Evolutionary conservation across 2,888 invertebrate genomes (phyloP).

Genomic region (Protula sp.): DNA sequence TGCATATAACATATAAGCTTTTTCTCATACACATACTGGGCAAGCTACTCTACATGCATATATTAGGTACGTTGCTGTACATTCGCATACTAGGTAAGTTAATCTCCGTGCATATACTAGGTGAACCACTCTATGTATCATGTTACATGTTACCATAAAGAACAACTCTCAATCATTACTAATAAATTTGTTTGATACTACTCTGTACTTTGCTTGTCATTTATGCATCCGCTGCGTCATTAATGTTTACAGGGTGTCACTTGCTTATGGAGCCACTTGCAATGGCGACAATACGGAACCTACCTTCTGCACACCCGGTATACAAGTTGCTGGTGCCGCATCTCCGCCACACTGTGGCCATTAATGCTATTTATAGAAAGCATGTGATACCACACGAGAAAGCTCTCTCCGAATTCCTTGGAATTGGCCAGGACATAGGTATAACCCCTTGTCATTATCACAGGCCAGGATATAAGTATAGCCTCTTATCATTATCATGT

Average conservation of each 20-base stretch:
- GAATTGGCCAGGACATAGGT: conserved; percentile 1
- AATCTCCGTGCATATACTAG: neutral
- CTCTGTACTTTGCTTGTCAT: too few species aligned
- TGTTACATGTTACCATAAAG: too few species aligned
- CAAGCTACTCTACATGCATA: too few species aligned
- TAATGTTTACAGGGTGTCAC: neutral
- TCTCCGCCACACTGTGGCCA: conserved; percentile 5
- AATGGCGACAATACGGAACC: conserved; percentile 9
- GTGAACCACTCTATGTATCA: neutral
- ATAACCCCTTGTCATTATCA: neutral
- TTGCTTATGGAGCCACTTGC: conserved; percentile 18
- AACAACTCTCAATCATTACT: too few species aligned
- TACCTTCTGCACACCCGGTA: conserved; percentile 14
- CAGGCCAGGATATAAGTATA: too few species aligned
- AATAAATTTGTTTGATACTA: too few species aligned
- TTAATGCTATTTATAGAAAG: conserved; percentile 15
- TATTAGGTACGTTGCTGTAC: too few species aligned
- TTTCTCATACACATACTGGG: too few species aligned
- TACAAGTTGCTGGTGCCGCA: conserved; percentile 13
- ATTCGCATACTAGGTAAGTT: neutral
- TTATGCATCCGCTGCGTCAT: too few species aligned
- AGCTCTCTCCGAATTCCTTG: conserved; percentile 10
- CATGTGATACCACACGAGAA: conserved; percentile 7
- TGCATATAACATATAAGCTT: too few species aligned
- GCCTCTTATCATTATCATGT: too few species aligned